Percentiles rank a stretch among this genome's conserved stretches.
phyloP scores from a whole-genome alignment of 1,140 invertebrate species.

The Brachionus asplanchnoidis region DNA sequence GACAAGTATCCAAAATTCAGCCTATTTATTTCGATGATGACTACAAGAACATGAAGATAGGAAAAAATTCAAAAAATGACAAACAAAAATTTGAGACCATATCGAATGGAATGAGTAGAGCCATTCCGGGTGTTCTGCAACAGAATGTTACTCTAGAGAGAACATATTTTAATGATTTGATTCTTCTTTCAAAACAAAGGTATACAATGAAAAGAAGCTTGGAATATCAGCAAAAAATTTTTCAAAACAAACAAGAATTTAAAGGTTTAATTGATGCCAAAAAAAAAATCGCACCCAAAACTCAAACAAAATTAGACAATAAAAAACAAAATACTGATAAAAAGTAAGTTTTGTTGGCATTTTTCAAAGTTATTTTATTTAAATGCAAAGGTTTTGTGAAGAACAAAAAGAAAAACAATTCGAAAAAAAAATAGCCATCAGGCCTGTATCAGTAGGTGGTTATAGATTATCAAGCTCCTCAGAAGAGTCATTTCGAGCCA shows the following conservation, averaged over 20 bases:
- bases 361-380: neutral
- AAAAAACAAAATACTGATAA: neutral
- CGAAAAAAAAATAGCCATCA: neutral
- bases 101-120: slow-evolving; percentile 8
- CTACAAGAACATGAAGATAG: neutral
- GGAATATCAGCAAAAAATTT: slow-evolving; percentile 7
- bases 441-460: neutral
- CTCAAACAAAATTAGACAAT: neutral
- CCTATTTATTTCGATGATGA: neutral
- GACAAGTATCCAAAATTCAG: neutral
- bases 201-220: neutral
- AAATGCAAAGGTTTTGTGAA: neutral
- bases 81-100: neutral
- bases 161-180: slow-evolving; percentile 10
- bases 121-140: slow-evolving; percentile 10
- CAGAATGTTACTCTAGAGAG: slow-evolving; percentile 14
- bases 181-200: neutral
- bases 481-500: neutral
- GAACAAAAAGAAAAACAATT: neutral
- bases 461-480: neutral
- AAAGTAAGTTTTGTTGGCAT: neutral
- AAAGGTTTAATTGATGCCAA: neutral
- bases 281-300: neutral
- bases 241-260: neutral
- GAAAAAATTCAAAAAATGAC: neutral